Percentiles rank a stretch among this genome's conserved stretches.
These are phyloP conservation scores for Eupithecia centaureata DNA, from an alignment of 2,888 invertebrate genomes.

Conservation along the genomic window DNA sequence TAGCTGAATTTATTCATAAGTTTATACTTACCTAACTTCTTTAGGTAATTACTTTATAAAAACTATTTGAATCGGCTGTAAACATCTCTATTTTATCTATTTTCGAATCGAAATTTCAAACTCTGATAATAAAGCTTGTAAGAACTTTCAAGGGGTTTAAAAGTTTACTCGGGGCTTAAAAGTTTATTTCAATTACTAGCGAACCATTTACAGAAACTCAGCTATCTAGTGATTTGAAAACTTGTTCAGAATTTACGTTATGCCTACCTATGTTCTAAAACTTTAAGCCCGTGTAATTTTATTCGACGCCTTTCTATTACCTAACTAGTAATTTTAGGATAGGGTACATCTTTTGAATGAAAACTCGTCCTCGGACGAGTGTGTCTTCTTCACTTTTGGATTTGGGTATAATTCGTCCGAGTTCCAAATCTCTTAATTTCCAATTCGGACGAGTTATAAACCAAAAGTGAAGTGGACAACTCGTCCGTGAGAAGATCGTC, in stretches of 20 bases:
- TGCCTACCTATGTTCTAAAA: not conserved
- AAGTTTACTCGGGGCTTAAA: slow-evolving; percentile 8
- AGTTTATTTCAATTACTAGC: slow-evolving; percentile 15
- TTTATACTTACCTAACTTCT: not conserved
- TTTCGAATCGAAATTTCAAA: slow-evolving; percentile 10
- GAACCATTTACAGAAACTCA: not conserved
- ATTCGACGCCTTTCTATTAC: not conserved
- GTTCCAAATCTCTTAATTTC: no score
- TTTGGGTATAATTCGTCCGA: no score
- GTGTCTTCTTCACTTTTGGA: no score
- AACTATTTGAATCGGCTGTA: slow-evolving; percentile 6
- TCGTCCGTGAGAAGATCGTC: no score
- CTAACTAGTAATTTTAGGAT: no score
- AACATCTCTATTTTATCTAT: slow-evolving; percentile 11
- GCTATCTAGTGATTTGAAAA: slow-evolving; percentile 12
- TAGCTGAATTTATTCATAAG: not conserved
- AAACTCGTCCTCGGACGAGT: no score
- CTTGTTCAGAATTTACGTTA: slow-evolving; percentile 9
- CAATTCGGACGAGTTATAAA: no score
- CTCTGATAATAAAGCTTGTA: slow-evolving; percentile 9
- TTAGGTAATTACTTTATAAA: no score
- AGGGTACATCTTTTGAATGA: no score
- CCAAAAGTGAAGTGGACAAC: no score
- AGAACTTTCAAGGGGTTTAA: slow-evolving; percentile 12
- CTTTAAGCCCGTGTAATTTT: not conserved